Evolutionary conservation across 2,888 invertebrate species (phyloP).

Genomic region (Candidula unifasciata): DNA sequence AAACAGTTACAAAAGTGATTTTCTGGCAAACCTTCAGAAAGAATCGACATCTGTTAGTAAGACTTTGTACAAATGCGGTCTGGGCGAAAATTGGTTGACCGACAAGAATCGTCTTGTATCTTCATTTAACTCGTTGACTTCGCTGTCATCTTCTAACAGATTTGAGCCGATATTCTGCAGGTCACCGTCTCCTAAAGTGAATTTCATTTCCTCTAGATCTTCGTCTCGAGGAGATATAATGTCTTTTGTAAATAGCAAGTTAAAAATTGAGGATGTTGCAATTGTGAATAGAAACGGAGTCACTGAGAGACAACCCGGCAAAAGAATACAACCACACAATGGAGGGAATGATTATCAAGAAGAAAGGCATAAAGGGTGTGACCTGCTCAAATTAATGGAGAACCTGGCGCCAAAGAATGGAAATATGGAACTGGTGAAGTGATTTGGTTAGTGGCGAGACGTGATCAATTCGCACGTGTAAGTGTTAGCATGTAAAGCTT

Average conservation of each 20-base stretch:
- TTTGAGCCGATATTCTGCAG: no score
- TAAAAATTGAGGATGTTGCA: no score
- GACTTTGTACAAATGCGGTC: neutral
- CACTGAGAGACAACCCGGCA: neutral
- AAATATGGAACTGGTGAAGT: neutral
- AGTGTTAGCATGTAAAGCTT: no score
- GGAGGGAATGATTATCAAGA: neutral
- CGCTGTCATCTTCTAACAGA: no score
- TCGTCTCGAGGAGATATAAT: no score
- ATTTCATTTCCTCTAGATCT: no score
- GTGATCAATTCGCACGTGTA: no score
- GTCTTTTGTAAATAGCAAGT: neutral
- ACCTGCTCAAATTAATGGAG: neutral
- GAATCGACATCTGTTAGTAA: neutral
- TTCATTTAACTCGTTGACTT: no score
- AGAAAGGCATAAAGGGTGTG: neutral
- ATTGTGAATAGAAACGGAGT: neutral
- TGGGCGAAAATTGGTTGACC: neutral
- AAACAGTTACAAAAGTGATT: no score
- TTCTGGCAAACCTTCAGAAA: neutral
- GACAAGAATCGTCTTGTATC: neutral
- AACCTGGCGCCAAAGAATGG: neutral
- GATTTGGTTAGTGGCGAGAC: no score
- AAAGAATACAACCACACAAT: neutral
- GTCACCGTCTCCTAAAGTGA: neutral